Evolutionary conservation across 2,888 invertebrate species (phyloP), one percentile per base, ranked within the genome.

Genomic region (Mongoloraphidia duomilia): DNA sequence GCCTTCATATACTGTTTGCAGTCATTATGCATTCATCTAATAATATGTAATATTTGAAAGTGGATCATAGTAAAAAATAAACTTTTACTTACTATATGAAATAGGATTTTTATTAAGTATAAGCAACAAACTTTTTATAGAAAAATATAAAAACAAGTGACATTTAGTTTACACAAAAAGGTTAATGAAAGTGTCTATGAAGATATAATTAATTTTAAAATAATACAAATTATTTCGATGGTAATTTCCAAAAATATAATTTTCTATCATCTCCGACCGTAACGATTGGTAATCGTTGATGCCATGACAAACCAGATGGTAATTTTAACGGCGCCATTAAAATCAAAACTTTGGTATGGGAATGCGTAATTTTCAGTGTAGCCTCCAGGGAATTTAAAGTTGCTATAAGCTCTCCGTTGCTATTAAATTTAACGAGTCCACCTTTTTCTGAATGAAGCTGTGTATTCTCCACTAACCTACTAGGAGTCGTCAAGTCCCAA

Each of bases 401-500:
- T 2, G 83, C 83, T 13, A 82, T 64, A 1, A 83, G 67, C 54
- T 82, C 81, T 46, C 76, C 76, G 53, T 72, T 70, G 6, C 75
- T 76, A 9, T 78, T 76, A 65, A 82, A 80, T 51, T 74, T 74
- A 3, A 84, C 67, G 37, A 66, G 58, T 11, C 74, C 70, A 0
- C 81, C 81, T 41, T 80, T 77, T 61, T 82, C 79, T 33, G 77
- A 71, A 58, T 82, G 79, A 9, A 80, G 68, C 44, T 75, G 72
- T 52, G 73, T 72, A 8, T 69, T 72, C 54, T 79, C 76, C 10
- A 73, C 62, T 0, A 83, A 80, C 3, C 72, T 72, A 61, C 82
- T 82, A 9, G 80, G 77, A 53, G 74, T 70, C 1, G 79, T 75
- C 3, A 81, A 67, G 61, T 85, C 79, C 79, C 84, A 85, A 2